phyloP scores from a whole-genome alignment of 2,113 vertebrate genomes.

The Elanus axillaris region DNA sequence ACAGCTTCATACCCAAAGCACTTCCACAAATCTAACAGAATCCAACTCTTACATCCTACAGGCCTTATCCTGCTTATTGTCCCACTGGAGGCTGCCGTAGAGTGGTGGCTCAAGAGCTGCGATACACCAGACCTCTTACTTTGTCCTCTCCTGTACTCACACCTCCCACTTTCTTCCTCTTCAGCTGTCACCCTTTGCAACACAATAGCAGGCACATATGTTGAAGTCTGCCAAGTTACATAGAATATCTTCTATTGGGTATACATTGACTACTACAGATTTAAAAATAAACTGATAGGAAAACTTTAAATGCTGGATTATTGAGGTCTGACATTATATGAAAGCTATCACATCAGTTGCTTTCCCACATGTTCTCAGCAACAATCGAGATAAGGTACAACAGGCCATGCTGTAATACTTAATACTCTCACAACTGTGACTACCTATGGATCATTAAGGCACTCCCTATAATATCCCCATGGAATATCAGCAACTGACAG shows the following conservation, averaged over 20 bases:
- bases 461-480: not conserved
- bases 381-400: not conserved
- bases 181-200: not conserved
- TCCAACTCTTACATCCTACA: not conserved
- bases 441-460: not conserved
- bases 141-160: not conserved
- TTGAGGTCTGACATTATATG: not conserved
- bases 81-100: not conserved
- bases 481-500: not conserved
- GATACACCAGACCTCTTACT: not conserved
- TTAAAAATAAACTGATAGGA: not conserved
- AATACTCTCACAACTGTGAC: not conserved
- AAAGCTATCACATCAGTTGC: not conserved
- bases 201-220: not conserved
- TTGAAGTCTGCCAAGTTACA: not conserved
- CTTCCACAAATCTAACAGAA: not conserved
- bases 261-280: not conserved
- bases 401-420: not conserved
- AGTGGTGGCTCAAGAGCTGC: not conserved
- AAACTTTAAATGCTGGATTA: not conserved
- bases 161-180: not conserved
- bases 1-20: not conserved
- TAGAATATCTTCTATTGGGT: not conserved
- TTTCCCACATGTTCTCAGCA: not conserved
- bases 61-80: not conserved